These are phyloP conservation scores for Spea multiplicata DNA, from an alignment of 2,113 vertebrate species.

Conservation along the genomic window DNA sequence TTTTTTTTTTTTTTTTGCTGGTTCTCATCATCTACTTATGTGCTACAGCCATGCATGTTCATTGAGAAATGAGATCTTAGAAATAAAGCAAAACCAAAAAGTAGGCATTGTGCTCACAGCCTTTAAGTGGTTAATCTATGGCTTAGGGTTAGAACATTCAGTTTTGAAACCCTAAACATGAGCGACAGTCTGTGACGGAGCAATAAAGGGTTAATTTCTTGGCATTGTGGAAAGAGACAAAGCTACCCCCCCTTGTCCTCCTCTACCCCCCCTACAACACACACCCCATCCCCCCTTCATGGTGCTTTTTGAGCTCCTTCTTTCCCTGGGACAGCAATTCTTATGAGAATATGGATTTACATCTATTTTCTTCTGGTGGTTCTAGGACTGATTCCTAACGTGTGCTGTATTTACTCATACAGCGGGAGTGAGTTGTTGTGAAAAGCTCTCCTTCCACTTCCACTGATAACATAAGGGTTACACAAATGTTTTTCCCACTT, in stretches of 20 bases:
- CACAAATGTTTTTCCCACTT: too few species aligned
- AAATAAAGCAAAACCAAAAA: not conserved
- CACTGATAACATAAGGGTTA: too few species aligned
- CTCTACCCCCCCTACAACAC: not conserved
- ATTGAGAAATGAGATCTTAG: not conserved
- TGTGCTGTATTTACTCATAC: not conserved
- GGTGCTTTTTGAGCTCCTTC: not conserved
- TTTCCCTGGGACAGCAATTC: constrained; percentile 22
- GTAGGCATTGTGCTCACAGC: not conserved
- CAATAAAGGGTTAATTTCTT: constrained; percentile 17
- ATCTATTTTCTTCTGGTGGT: constrained; percentile 18
- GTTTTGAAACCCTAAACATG: not conserved
- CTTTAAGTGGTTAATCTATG: not conserved
- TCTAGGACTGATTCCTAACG: not conserved
- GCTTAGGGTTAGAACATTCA: not conserved
- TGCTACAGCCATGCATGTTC: not conserved
- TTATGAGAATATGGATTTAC: constrained; percentile 22
- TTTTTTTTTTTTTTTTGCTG: not conserved
- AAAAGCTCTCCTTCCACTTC: too few species aligned
- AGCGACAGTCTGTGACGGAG: not conserved
- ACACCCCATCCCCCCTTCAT: not conserved
- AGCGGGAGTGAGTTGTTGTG: too few species aligned
- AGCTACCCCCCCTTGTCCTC: constrained; percentile 4
- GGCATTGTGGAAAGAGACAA: constrained; percentile 32
- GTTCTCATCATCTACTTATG: not conserved